phyloP scores from a whole-genome alignment of 2,888 invertebrate species.

The Empis livida region DNA sequence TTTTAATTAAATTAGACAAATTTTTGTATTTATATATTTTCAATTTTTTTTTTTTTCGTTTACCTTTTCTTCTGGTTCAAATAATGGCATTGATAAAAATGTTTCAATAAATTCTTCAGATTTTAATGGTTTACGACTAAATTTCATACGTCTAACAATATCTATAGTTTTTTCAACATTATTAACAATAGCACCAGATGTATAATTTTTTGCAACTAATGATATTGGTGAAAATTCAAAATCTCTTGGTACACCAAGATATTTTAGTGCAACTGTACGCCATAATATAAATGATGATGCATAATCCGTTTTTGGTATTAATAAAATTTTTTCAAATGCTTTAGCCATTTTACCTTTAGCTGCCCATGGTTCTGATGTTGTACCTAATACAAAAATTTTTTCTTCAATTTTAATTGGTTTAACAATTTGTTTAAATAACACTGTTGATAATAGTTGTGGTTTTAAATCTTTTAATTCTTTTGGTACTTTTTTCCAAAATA shows the following conservation, averaged over 20 bases:
- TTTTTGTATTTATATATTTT: no score
- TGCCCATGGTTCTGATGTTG: constrained; percentile 41
- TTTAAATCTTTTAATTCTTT: constrained; percentile 30
- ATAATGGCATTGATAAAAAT: constrained; percentile 18
- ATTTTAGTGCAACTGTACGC: constrained; percentile 22
- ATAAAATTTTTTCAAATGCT: constrained; percentile 25
- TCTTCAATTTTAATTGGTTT: constrained; percentile 42
- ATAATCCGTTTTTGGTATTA: constrained; percentile 31
- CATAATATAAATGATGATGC: constrained; percentile 27
- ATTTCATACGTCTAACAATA: constrained; percentile 21
- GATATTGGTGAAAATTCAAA: constrained; percentile 24
- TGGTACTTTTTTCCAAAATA: constrained; percentile 41
- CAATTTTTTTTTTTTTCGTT: no score
- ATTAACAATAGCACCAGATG: constrained; percentile 29
- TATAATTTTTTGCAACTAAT: constrained; percentile 24
- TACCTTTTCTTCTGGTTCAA: constrained; percentile 25
- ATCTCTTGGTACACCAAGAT: constrained; percentile 14
- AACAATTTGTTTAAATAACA: constrained; percentile 38
- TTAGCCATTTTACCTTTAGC: constrained; percentile 25
- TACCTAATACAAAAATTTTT: constrained; percentile 41
- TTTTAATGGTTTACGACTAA: constrained; percentile 17
- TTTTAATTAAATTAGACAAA: no score
- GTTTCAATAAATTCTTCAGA: constrained; percentile 25
- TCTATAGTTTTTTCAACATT: constrained; percentile 22
- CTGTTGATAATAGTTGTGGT: constrained; percentile 41